phyloP scores from a whole-genome alignment of 2,113 vertebrate genomes.

The Bostrychus sinensis region DNA sequence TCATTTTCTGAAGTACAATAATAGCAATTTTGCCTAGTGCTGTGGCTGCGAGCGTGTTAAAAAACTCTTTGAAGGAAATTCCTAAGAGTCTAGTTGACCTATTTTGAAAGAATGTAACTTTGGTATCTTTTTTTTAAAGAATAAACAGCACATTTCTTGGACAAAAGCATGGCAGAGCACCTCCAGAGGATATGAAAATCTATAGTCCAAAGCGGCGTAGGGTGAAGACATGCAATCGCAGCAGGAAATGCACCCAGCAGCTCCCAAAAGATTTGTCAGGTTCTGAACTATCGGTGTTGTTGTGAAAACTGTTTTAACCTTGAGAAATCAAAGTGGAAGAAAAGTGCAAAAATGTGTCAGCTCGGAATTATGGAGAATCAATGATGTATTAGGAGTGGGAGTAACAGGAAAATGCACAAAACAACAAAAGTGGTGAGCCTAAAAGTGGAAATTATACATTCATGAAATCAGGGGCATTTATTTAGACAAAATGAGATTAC shows the following conservation, averaged over 20 bases:
- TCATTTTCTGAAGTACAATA: not conserved
- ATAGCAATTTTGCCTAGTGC: not conserved
- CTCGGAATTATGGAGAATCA: not conserved
- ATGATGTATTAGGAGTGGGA: not conserved
- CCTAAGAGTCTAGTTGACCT: conserved; percentile 15
- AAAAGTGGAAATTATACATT: no score
- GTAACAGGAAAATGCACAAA: not conserved
- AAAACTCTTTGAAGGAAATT: conserved; percentile 19
- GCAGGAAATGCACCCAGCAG: conserved; percentile 6
- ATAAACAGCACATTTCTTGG: conserved; percentile 4
- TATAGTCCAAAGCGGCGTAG: not conserved
- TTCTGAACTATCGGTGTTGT: conserved; percentile 10
- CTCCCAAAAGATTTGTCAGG: not conserved
- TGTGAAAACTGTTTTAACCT: not conserved
- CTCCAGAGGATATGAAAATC: not conserved
- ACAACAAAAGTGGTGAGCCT: not conserved
- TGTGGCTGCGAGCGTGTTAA: conserved; percentile 10
- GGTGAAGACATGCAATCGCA: conserved; percentile 1
- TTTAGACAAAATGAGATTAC: no score
- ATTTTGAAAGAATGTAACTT: conserved; percentile 25
- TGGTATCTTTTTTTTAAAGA: conserved; percentile 21
- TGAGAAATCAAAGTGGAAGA: not conserved
- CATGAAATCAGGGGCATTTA: no score
- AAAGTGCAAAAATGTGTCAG: not conserved
- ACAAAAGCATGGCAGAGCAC: not conserved